phyloP scores from a whole-genome alignment of 2,113 vertebrate genomes.

The Tetrao urogallus region DNA sequence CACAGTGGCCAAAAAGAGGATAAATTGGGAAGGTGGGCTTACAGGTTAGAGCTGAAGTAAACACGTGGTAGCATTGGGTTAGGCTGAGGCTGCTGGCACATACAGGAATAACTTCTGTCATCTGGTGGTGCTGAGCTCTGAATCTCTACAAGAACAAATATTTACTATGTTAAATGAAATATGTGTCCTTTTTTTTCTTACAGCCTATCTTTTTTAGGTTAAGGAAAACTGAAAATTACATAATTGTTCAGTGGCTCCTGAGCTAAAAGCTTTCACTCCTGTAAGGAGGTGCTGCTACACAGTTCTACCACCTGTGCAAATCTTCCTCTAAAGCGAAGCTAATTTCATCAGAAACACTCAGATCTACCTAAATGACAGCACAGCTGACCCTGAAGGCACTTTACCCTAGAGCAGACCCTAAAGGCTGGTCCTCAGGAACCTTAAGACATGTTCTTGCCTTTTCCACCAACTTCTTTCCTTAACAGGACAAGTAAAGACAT shows the following conservation, averaged over 20 bases:
- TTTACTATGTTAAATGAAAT: not conserved
- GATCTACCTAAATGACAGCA: not conserved
- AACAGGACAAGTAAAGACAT: not conserved
- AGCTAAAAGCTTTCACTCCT: not conserved
- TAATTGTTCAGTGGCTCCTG: not conserved
- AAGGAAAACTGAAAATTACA: not conserved
- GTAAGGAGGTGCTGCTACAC: not conserved
- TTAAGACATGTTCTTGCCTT: not conserved
- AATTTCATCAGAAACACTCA: not conserved
- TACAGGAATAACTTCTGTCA: conserved; percentile 5
- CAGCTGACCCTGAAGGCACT: not conserved
- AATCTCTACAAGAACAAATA: conserved; percentile 15
- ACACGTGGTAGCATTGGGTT: not conserved
- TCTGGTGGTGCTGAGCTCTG: not conserved
- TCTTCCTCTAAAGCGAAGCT: not conserved
- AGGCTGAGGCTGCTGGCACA: not conserved
- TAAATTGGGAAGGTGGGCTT: conserved; percentile 11
- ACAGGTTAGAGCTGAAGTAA: conserved; percentile 20
- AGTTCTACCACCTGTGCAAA: not conserved
- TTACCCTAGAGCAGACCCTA: not conserved
- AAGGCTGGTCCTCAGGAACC: not conserved
- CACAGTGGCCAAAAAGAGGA: not conserved
- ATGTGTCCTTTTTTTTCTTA: not conserved
- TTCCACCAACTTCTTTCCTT: not conserved
- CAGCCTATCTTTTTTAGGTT: not conserved